Conservation (phyloP, 2,888 invertebrate species). For the Scrobipalpa costella region DNA sequence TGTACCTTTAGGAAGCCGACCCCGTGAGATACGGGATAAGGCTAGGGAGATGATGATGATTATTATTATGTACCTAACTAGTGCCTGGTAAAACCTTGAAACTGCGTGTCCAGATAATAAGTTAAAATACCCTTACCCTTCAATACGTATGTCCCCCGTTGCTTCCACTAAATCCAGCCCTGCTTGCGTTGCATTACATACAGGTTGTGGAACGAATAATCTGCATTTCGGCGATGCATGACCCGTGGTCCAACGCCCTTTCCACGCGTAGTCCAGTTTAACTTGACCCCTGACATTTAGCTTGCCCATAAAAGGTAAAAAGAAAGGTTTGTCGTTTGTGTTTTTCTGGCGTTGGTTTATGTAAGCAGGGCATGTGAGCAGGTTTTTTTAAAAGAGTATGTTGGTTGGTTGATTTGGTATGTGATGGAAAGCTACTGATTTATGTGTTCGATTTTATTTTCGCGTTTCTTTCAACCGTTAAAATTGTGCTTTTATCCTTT, state of each 20-base stretch:
- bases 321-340: constrained; percentile 1
- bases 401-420: neutral
- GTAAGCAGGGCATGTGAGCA: neutral
- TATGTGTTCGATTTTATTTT: neutral
- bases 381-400: neutral
- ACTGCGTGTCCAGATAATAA: neutral
- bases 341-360: constrained; percentile 5
- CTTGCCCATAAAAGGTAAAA: constrained; percentile 5
- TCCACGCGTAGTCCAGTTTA: neutral
- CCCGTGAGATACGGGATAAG: too few relatives aligned
- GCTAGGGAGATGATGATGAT: too few relatives aligned
- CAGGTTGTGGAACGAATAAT: constrained; percentile 27
- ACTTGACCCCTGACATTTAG: constrained; percentile 14
- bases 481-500: too few relatives aligned
- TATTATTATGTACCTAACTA: too few relatives aligned
- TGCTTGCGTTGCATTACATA: constrained; percentile 18
- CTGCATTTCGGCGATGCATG: constrained; percentile 55
- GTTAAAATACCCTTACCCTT: too few relatives aligned
- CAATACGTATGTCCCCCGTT: neutral
- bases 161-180: neutral
- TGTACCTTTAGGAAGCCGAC: too few relatives aligned
- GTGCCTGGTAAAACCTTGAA: too few relatives aligned
- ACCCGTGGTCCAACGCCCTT: constrained; percentile 51
- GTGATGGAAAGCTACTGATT: neutral
- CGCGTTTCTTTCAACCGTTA: too few relatives aligned